Evolutionary conservation across 2,113 vertebrate genomes (phyloP).

Genomic region (Mustelus asterias): DNA sequence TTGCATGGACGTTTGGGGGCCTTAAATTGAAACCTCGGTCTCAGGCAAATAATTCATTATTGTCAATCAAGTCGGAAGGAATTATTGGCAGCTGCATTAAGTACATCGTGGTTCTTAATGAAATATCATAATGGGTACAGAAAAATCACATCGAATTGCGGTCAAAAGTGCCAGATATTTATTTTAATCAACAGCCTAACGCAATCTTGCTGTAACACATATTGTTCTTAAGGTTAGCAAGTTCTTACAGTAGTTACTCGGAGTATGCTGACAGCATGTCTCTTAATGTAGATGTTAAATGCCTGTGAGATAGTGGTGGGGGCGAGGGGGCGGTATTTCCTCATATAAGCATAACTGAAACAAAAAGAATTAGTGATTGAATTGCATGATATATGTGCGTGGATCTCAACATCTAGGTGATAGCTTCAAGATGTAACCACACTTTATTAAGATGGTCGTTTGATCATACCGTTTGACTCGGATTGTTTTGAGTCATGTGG

Average conservation of each 20-base stretch:
- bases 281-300: constrained; percentile 11
- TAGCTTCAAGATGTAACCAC: not conserved
- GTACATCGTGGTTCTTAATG: not conserved
- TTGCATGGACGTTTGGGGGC: not conserved
- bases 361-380: not conserved
- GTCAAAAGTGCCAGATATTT: not conserved
- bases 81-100: constrained; percentile 9
- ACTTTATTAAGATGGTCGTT: not conserved
- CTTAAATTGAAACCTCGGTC: not conserved
- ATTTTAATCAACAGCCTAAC: not conserved
- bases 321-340: not conserved
- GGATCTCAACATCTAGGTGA: not conserved
- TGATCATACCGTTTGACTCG: not conserved
- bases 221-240: not conserved
- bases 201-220: not conserved
- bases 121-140: not conserved
- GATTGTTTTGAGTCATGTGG: constrained; percentile 11
- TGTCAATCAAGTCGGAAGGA: not conserved
- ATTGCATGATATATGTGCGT: not conserved
- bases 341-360: not conserved
- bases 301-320: not conserved
- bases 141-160: not conserved
- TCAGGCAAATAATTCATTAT: constrained; percentile 6
- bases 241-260: not conserved
- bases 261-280: not conserved